These are phyloP conservation scores for Nymphalis polychloros DNA, from an alignment of 2,888 invertebrate species.

Conservation along the genomic window DNA sequence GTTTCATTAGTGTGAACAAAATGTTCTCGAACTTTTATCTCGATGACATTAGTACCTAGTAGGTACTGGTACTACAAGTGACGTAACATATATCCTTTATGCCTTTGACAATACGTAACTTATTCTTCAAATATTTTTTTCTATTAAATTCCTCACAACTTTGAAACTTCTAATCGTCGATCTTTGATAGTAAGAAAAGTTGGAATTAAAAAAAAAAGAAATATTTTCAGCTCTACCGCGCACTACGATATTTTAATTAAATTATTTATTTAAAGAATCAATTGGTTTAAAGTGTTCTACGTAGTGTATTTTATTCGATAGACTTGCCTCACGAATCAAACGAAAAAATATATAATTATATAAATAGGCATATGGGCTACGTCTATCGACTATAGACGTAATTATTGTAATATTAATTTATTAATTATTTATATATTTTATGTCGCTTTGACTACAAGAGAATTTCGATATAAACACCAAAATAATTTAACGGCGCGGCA, in stretches of 20 bases:
- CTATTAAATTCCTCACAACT: background rate
- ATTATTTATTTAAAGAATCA: constrained; percentile 22
- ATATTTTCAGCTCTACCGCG: constrained; percentile 50
- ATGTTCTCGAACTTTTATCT: background rate
- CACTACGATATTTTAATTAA: constrained; percentile 42
- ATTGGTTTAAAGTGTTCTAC: constrained; percentile 24
- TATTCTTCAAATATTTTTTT: too few relatives aligned
- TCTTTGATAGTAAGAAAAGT: background rate
- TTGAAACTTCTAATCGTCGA: background rate
- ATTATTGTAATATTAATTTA: constrained; percentile 23
- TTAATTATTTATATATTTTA: constrained; percentile 45
- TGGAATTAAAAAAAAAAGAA: background rate
- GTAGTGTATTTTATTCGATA: constrained; percentile 32
- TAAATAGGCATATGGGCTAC: background rate
- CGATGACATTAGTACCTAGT: background rate
- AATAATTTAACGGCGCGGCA: background rate
- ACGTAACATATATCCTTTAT: too few relatives aligned
- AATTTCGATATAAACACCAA: constrained; percentile 39
- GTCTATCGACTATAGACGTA: constrained; percentile 8
- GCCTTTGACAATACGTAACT: too few relatives aligned
- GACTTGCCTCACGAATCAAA: constrained; percentile 15
- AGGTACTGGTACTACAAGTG: too few relatives aligned
- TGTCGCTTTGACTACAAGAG: constrained; percentile 68
- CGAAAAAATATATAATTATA: background rate
- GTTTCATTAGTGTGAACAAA: too few relatives aligned